Evolutionary conservation across 2,113 vertebrate genomes (phyloP).

Genomic region (Columba livia): DNA sequence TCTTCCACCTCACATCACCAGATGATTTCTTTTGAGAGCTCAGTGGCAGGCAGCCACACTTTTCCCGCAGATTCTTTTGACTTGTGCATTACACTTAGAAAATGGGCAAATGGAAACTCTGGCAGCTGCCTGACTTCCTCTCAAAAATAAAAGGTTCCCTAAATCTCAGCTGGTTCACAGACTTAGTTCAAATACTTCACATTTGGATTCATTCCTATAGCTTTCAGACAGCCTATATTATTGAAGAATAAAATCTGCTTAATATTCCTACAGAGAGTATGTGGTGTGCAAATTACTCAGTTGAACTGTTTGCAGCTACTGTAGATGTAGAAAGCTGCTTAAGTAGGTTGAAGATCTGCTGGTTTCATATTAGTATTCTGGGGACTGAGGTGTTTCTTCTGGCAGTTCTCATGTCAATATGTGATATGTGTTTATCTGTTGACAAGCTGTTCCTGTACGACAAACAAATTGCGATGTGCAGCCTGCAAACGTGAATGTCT

Average conservation of each 20-base stretch:
- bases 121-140: constrained; percentile 68
- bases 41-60: constrained; percentile 55
- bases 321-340: not conserved
- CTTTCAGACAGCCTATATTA: constrained; percentile 49
- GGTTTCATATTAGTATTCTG: not conserved
- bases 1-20: constrained; percentile 57
- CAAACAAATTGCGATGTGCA: not conserved
- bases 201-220: constrained; percentile 62
- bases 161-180: constrained; percentile 65
- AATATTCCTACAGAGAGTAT: constrained; percentile 32
- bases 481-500: not conserved
- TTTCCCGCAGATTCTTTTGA: constrained; percentile 60
- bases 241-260: constrained; percentile 36
- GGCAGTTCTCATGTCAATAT: not conserved
- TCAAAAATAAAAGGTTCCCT: constrained; percentile 54
- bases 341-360: not conserved
- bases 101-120: constrained; percentile 66
- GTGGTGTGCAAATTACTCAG: not conserved
- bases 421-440: not conserved
- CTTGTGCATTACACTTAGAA: constrained; percentile 57
- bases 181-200: constrained; percentile 34
- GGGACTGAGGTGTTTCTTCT: not conserved
- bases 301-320: not conserved
- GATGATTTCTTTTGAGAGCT: constrained; percentile 67
- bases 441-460: not conserved